Conservation (phyloP, 1,140 invertebrate genomes). For the Mya arenaria region DNA sequence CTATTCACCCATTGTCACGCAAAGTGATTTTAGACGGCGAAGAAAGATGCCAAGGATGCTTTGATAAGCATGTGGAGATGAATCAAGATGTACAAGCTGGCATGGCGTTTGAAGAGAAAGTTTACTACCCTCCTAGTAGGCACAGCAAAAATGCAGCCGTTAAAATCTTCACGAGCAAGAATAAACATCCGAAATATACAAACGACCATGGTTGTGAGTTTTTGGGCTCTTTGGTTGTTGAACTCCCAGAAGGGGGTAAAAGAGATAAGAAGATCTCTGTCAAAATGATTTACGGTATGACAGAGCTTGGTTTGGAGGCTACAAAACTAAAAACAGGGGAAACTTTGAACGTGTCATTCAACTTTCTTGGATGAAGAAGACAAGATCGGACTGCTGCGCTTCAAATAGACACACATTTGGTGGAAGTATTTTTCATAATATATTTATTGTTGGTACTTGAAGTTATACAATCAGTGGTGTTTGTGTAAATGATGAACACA, state of each 20-base stretch:
- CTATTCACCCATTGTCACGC: constrained; percentile 37
- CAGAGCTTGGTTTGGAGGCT: constrained; percentile 59
- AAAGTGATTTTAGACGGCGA: constrained; percentile 19
- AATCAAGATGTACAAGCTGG: constrained; percentile 49
- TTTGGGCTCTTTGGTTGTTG: constrained; percentile 44
- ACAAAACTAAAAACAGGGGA: constrained; percentile 40
- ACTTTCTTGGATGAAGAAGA: constrained; percentile 57
- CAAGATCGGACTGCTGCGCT: background rate
- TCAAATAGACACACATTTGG: too few species aligned
- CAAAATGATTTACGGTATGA: constrained; percentile 56
- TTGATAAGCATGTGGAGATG: constrained; percentile 56
- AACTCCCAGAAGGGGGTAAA: constrained; percentile 40
- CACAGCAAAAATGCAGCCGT: background rate
- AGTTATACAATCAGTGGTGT: too few species aligned
- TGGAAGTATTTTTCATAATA: too few species aligned
- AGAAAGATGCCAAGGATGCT: constrained; percentile 53
- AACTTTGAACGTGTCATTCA: constrained; percentile 50
- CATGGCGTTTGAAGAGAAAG: background rate
- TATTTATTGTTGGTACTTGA: too few species aligned
- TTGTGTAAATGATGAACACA: too few species aligned
- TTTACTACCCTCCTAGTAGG: constrained; percentile 7
- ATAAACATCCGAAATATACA: constrained; percentile 16
- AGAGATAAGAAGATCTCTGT: constrained; percentile 48
- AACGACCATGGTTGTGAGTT: constrained; percentile 50
- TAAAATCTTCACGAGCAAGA: constrained; percentile 1